Evolutionary conservation across 2,797 vertebrate genomes (phyloP), one percentile per base, ranked within the genome.

Genomic region (Kryptolebias ocellatus): DNA sequence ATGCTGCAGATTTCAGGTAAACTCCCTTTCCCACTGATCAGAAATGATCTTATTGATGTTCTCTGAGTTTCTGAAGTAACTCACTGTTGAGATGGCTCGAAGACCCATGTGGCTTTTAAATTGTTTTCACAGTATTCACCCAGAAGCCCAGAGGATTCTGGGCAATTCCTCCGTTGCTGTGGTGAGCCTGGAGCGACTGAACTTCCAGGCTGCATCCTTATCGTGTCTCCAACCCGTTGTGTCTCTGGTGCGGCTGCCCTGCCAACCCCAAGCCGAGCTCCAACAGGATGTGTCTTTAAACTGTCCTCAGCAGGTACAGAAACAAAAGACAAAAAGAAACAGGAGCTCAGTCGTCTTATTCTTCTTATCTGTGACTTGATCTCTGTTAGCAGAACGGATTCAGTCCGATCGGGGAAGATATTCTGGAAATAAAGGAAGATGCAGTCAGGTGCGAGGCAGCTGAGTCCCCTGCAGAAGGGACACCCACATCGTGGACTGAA

Each of bases 151-250:
- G 73, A 93, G 91, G 76, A 83, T 89, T 78, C 78, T 92, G 76
- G 90, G 90, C 64, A 88, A 85, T 74, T 87, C 91, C 51, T 93
- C 93, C 83, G 87, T 95, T 62, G 95, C 97, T n/a, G 95, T 95
- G 0, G 98, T 99, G 67, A 88, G 90, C 14, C 83, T 99, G 86
- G 94, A 97, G 70, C 93, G 95, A 1, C 92, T 99, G 47, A 94
- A 95, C 61, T 89, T 97, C 67, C 87, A 29, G 85, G 94, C n/a
- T 67, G 91, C 44, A 79, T 51, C 24, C 2, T 53, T 83, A 8
- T 64, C 64, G 0, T 79, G 92, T 55, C 91, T 87, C 52, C 92
- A 93, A 74, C 90, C 90, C 0, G 76, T 83, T 53, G 88, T 91
- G 57, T 80, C 81, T 68, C 67, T 90, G 75, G 67, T 75, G 0